A percentile compares a stretch with the other conserved stretches of the same genome.
Evolutionary conservation across 2,113 vertebrate genomes (phyloP).

Genomic region (Platanista minor): DNA sequence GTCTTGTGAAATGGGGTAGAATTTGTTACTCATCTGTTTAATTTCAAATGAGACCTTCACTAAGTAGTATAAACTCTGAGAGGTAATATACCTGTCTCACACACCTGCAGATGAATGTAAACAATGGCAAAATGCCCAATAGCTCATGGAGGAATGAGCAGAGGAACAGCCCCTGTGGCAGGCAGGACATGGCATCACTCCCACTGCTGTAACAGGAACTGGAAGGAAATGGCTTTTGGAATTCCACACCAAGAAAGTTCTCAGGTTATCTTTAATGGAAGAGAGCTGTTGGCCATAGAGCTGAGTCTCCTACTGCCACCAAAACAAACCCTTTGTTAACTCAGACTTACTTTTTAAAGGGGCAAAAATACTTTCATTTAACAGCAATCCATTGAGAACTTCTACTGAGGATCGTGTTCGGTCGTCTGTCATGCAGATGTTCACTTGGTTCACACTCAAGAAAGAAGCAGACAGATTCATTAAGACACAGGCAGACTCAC

Average conservation of each 20-base stretch:
- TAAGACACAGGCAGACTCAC: conserved; percentile 54
- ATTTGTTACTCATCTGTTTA: neutral
- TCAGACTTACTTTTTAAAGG: conserved; percentile 14
- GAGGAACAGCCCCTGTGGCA: neutral
- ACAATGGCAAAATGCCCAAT: neutral
- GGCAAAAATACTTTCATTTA: conserved; percentile 46
- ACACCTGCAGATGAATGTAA: neutral
- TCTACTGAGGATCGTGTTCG: conserved; percentile 10
- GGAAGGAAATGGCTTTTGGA: neutral
- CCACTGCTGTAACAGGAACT: neutral
- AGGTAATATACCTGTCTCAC: neutral
- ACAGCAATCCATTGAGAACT: neutral
- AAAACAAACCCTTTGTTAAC: neutral
- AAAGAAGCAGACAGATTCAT: conserved; percentile 71
- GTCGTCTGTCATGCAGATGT: conserved; percentile 65
- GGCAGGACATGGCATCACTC: neutral
- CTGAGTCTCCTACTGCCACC: neutral
- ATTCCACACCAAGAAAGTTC: neutral
- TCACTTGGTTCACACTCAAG: conserved; percentile 61
- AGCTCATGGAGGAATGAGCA: neutral
- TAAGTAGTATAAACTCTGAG: neutral
- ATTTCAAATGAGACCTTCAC: neutral
- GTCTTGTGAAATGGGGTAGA: neutral
- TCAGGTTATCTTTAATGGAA: neutral
- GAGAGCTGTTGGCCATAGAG: neutral